These are phyloP conservation scores for Chelonus formosanus DNA, from an alignment of 2,888 invertebrate genomes.

Conservation along the genomic window DNA sequence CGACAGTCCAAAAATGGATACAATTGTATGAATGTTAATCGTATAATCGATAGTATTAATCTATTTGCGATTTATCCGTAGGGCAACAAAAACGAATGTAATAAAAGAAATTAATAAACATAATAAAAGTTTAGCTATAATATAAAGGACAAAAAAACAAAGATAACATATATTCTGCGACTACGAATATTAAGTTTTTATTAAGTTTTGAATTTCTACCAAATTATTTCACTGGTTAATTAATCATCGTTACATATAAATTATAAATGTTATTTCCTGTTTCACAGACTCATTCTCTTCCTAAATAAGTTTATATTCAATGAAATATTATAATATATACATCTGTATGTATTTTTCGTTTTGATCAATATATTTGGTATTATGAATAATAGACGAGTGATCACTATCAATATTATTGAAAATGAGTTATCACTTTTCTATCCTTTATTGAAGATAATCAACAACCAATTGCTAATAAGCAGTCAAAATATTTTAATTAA, in stretches of 20 bases:
- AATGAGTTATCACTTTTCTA: too few species aligned
- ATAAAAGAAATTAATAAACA: background rate
- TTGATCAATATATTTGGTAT: conserved; percentile 3
- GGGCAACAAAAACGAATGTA: conserved; percentile 9
- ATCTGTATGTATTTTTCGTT: conserved; percentile 5
- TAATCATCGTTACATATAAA: background rate
- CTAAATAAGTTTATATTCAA: background rate
- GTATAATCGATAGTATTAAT: conserved; percentile 14
- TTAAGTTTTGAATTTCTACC: background rate
- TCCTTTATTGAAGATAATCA: too few species aligned
- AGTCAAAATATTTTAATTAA: too few species aligned
- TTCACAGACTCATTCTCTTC: conserved; percentile 1
- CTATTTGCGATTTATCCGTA: conserved; percentile 7
- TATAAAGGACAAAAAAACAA: background rate
- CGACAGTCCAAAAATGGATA: background rate
- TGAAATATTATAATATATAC: background rate
- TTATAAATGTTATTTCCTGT: background rate
- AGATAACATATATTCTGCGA: background rate
- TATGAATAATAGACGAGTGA: background rate
- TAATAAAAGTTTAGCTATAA: conserved; percentile 2
- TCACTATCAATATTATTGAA: too few species aligned
- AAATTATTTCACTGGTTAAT: background rate
- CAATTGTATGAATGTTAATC: conserved; percentile 9
- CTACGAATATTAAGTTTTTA: background rate
- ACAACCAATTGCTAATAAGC: too few species aligned